Evolutionary conservation across 2,797 vertebrate genomes (phyloP).

Genomic region (Cossypha heuglini): DNA sequence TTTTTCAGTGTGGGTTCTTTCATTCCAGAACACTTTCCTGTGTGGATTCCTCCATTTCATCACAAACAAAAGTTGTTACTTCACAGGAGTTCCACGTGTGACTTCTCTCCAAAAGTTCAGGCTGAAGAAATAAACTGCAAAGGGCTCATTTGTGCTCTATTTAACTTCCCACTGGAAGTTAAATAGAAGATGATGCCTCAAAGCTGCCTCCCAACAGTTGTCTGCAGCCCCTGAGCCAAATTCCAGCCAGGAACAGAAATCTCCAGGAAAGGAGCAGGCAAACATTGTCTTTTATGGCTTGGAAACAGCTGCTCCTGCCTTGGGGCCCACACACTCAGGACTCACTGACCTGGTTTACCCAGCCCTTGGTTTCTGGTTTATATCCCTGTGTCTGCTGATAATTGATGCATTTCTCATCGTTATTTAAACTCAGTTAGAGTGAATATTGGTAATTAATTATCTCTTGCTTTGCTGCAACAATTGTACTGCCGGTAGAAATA

Average conservation of each 20-base stretch:
- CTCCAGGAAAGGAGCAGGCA: neutral
- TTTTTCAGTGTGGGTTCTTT: neutral
- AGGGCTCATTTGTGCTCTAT: neutral
- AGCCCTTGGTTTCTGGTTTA: neutral
- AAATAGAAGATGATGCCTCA: neutral
- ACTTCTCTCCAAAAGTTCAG: neutral
- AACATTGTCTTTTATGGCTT: neutral
- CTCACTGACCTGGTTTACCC: conserved; percentile 4
- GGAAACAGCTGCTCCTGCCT: neutral
- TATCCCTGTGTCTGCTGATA: neutral
- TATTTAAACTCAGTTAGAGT: neutral
- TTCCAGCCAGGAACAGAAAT: neutral
- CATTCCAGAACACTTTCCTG: neutral
- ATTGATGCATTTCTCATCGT: neutral
- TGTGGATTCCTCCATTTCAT: neutral
- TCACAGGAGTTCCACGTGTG: neutral
- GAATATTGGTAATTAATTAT: conserved; percentile 22
- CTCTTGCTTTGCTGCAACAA: neutral
- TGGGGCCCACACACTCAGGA: neutral
- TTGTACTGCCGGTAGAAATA: neutral
- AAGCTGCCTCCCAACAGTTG: neutral
- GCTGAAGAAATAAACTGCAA: neutral
- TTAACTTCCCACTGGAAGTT: neutral
- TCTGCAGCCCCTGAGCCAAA: neutral
- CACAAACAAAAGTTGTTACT: neutral